Evolutionary conservation across 2,888 invertebrate genomes (phyloP).

Genomic region (Polylopha cassiicola): DNA sequence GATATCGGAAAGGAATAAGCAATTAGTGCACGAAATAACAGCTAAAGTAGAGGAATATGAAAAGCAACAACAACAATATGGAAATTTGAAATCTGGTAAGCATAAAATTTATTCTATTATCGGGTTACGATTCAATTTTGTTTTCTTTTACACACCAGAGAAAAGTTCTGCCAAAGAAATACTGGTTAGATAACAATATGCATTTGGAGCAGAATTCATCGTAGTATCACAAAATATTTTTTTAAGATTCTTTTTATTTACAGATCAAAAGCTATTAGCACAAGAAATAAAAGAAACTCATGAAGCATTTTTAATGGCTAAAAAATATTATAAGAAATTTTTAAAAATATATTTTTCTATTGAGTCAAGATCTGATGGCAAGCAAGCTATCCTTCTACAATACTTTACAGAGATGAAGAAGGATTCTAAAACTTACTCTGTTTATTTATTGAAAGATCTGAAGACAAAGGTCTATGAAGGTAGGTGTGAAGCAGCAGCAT

Average conservation of each 20-base stretch:
- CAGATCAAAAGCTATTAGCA: slow-evolving; percentile 59
- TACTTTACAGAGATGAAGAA: slow-evolving; percentile 65
- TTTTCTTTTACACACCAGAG: background rate
- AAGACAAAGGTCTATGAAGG: slow-evolving; percentile 52
- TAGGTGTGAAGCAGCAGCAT: no score
- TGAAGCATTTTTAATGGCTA: slow-evolving; percentile 69
- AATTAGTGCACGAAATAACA: slow-evolving; percentile 48
- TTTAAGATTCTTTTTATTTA: slow-evolving; percentile 27
- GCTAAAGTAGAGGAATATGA: slow-evolving; percentile 44
- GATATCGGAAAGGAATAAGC: slow-evolving; percentile 49
- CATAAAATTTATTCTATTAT: slow-evolving; percentile 1
- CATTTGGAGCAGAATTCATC: background rate
- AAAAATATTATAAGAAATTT: slow-evolving; percentile 63
- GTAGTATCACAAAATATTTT: background rate
- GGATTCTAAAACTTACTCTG: slow-evolving; percentile 57
- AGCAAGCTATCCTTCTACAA: slow-evolving; percentile 55
- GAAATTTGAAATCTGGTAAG: slow-evolving; percentile 55
- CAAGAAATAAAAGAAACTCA: slow-evolving; percentile 68
- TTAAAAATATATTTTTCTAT: slow-evolving; percentile 62
- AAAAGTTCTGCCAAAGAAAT: background rate
- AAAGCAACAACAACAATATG: slow-evolving; percentile 47
- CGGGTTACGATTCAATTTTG: background rate
- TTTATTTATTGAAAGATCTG: slow-evolving; percentile 42
- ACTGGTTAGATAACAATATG: background rate
- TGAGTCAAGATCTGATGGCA: slow-evolving; percentile 44